These are phyloP conservation scores for Dryomyza anilis DNA, from an alignment of 2,888 invertebrate genomes.

Conservation along the genomic window DNA sequence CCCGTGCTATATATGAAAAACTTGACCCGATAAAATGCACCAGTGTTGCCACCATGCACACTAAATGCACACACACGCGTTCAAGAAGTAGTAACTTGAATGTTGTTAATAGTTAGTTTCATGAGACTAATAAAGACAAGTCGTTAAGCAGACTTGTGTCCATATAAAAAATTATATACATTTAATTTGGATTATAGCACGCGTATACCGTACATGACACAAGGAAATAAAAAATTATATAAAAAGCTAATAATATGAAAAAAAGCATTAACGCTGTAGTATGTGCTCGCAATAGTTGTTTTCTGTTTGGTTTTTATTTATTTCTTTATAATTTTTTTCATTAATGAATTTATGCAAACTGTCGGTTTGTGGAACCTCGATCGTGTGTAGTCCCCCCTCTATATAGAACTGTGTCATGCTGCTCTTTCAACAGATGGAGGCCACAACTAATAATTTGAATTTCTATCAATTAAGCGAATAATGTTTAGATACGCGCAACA, in stretches of 20 bases:
- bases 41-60: neutral
- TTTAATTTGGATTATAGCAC: neutral
- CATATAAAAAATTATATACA: neutral
- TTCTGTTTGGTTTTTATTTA: too few species aligned
- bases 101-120: neutral
- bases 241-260: neutral
- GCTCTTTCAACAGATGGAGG: neutral
- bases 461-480: neutral
- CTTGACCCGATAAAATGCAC: slow-evolving; percentile 8
- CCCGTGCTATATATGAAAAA: slow-evolving; percentile 4
- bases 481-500: neutral
- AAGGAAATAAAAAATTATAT: neutral
- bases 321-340: too few species aligned
- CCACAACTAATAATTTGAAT: neutral
- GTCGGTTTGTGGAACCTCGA: too few species aligned
- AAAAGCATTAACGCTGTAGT: too few species aligned
- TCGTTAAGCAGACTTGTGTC: neutral
- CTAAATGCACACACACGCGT: too few species aligned
- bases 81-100: neutral
- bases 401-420: neutral
- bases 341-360: too few species aligned
- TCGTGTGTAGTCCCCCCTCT: too few species aligned
- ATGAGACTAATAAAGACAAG: neutral
- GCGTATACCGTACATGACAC: neutral
- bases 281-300: too few species aligned